Conservation (phyloP, 2,113 vertebrate species). For the Neomonachus schauinslandi region DNA sequence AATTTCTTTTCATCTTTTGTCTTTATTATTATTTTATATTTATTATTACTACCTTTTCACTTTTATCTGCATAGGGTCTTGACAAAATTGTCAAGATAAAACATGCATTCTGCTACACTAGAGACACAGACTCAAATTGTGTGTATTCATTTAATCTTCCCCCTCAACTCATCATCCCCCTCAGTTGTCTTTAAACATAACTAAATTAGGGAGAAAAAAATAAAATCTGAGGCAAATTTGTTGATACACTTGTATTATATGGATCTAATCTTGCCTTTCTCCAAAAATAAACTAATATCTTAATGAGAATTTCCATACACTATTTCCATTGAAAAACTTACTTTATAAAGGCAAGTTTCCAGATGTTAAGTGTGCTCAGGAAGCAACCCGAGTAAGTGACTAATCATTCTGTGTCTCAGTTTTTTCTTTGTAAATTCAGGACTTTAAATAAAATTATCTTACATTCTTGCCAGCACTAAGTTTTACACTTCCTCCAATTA, state of each 20-base stretch:
- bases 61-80: neutral
- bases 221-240: neutral
- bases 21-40: neutral
- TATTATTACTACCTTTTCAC: neutral
- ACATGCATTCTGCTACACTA: neutral
- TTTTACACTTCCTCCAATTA: neutral
- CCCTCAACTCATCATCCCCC: neutral
- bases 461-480: rapidly evolving
- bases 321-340: neutral
- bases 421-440: neutral
- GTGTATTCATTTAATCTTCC: neutral
- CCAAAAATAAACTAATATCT: neutral
- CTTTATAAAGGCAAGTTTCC: neutral
- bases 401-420: neutral
- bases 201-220: neutral
- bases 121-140: neutral
- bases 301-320: neutral
- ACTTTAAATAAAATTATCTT: neutral
- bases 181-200: neutral
- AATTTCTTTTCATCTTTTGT: neutral
- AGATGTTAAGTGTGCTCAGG: neutral
- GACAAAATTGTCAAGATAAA: neutral
- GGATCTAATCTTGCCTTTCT: neutral
- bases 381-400: neutral
- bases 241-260: neutral